Evolutionary conservation across 2,113 vertebrate species (phyloP).

Genomic region (Boulengeromyrus knoepffleri): DNA sequence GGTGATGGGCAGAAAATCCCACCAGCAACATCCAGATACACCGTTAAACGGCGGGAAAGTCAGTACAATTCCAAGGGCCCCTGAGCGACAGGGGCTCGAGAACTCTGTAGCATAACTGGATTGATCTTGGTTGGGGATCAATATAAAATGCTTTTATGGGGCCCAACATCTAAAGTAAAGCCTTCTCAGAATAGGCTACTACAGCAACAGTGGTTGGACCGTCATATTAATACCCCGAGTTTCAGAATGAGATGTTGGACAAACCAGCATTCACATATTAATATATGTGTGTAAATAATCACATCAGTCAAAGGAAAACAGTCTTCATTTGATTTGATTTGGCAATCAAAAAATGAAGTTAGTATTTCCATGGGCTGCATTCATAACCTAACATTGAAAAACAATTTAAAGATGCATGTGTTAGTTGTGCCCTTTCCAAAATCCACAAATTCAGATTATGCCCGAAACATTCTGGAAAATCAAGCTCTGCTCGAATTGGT

Average conservation of each 20-base stretch:
- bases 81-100: too few relatives aligned
- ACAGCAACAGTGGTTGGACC: background rate
- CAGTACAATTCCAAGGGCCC: background rate
- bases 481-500: background rate
- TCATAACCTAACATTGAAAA: background rate
- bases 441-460: background rate
- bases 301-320: background rate
- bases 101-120: background rate
- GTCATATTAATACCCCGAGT: background rate
- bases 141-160: background rate
- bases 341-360: background rate
- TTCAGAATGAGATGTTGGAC: background rate
- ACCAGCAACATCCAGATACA: background rate
- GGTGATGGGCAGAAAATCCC: background rate
- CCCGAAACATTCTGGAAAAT: background rate
- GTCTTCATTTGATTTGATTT: background rate
- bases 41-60: background rate
- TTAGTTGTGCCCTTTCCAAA: background rate
- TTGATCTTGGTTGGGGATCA: background rate
- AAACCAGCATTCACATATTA: too few relatives aligned
- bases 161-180: background rate
- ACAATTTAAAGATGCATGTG: background rate
- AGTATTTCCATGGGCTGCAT: background rate
- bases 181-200: background rate
- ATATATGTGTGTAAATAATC: background rate